A percentile compares a stretch with the other conserved stretches of the same genome.
These are phyloP conservation scores for Hypotaenidia okinawae DNA, from an alignment of 2,797 vertebrate species.

Conservation along the genomic window DNA sequence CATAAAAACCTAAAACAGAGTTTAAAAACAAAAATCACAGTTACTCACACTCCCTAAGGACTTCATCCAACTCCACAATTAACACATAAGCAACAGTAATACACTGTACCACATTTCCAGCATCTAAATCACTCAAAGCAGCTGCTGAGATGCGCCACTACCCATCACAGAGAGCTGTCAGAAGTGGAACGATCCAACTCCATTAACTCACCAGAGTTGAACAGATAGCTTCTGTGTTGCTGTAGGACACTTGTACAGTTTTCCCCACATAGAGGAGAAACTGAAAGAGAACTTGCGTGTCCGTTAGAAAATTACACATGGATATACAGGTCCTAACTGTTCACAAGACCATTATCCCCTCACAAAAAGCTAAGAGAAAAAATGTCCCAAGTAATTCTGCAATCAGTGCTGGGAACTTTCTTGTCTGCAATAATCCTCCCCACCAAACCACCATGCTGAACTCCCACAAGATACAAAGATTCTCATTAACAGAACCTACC, in stretches of 20 bases:
- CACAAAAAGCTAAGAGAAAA: neutral
- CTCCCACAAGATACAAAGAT: neutral
- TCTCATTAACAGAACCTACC: neutral
- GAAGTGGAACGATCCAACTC: constrained; percentile 77
- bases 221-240: constrained; percentile 78
- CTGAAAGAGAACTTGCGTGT: constrained; percentile 65
- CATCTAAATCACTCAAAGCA: neutral
- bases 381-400: neutral
- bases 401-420: neutral
- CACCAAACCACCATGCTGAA: neutral
- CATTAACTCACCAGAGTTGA: constrained; percentile 73
- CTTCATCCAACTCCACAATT: neutral
- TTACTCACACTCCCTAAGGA: constrained; percentile 1
- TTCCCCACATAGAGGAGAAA: constrained; percentile 75
- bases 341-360: neutral
- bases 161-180: constrained; percentile 57
- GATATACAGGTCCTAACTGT: neutral
- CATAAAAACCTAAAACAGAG: constrained; percentile 91
- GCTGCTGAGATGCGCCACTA: neutral
- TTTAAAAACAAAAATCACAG: constrained; percentile 40
- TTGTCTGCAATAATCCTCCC: neutral
- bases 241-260: constrained; percentile 77
- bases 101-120: neutral
- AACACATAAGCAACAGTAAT: neutral
- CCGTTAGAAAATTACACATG: constrained; percentile 38